Conservation (phyloP, 2,888 invertebrate genomes). For the Eledone cirrhosa region DNA sequence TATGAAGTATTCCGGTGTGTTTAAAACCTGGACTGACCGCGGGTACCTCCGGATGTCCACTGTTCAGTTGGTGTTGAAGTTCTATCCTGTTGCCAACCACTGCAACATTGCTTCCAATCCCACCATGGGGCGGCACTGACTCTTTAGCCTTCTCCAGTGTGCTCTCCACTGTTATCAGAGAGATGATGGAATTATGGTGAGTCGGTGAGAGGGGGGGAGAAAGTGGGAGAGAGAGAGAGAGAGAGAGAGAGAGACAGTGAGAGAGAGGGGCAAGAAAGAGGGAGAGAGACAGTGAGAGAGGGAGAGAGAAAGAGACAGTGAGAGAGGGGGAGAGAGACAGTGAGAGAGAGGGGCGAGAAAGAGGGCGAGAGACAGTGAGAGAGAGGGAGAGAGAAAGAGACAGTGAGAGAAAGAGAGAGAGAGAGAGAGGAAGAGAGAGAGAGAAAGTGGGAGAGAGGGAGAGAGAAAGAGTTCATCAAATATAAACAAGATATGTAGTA, state of each 20-base stretch:
- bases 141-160: not conserved
- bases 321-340: not conserved
- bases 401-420: not conserved
- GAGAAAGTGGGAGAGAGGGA: not conserved
- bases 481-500: no score
- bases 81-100: slow-evolving; percentile 89
- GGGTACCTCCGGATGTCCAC: slow-evolving; percentile 36
- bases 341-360: not conserved
- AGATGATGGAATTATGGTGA: no score
- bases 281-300: not conserved
- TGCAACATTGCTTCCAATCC: slow-evolving; percentile 84
- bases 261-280: not conserved
- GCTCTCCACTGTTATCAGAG: not conserved
- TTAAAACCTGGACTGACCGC: slow-evolving; percentile 45
- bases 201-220: not conserved
- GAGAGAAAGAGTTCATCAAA: not conserved
- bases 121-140: slow-evolving; percentile 67
- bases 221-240: not conserved
- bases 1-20: slow-evolving; percentile 51
- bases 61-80: slow-evolving; percentile 69
- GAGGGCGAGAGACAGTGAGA: not conserved
- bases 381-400: not conserved
- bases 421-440: not conserved
- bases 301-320: not conserved
- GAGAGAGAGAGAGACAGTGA: not conserved